A percentile compares a stretch with the other conserved stretches of the same genome.
These are phyloP conservation scores for Harlomillsia oculata DNA, from an alignment of 1,140 invertebrate genomes.

Conservation along the genomic window DNA sequence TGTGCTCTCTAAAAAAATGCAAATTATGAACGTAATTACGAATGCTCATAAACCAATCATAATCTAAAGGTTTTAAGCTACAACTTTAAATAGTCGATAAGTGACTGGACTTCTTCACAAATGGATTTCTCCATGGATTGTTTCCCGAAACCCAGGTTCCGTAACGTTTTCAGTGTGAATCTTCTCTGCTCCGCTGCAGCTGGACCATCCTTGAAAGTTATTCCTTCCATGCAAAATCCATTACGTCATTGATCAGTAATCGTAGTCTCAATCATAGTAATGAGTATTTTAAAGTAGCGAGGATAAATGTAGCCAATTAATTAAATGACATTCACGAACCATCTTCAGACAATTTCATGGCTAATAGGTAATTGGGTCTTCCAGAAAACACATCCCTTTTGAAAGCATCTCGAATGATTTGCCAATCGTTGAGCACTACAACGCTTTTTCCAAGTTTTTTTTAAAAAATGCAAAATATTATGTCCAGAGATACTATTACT, in stretches of 20 bases:
- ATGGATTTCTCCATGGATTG: conserved; percentile 25
- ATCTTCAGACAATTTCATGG: conserved; percentile 8
- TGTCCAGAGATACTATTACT: no score
- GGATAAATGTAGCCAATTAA: no score
- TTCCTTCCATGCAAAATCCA: conserved; percentile 8
- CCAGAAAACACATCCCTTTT: conserved; percentile 18
- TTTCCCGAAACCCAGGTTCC: conserved; percentile 33
- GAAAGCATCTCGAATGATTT: conserved; percentile 23
- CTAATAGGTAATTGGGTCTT: conserved; percentile 19
- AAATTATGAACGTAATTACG: background rate
- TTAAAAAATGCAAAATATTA: background rate
- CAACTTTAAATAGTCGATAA: conserved; percentile 22
- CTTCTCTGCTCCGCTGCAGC: conserved; percentile 18
- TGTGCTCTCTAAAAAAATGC: background rate
- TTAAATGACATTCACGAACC: no score
- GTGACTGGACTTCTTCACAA: conserved; percentile 20
- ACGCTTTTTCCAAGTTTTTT: conserved; percentile 10
- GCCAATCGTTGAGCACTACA: conserved; percentile 24
- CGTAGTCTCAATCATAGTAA: background rate
- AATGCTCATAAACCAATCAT: no score
- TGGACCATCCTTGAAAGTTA: conserved; percentile 22
- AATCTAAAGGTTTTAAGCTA: no score
- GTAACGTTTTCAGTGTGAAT: conserved; percentile 23
- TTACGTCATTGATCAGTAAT: background rate
- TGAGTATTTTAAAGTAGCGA: no score